Conservation (phyloP, 2,113 vertebrate species). For the Cyrtonyx montezumae region DNA sequence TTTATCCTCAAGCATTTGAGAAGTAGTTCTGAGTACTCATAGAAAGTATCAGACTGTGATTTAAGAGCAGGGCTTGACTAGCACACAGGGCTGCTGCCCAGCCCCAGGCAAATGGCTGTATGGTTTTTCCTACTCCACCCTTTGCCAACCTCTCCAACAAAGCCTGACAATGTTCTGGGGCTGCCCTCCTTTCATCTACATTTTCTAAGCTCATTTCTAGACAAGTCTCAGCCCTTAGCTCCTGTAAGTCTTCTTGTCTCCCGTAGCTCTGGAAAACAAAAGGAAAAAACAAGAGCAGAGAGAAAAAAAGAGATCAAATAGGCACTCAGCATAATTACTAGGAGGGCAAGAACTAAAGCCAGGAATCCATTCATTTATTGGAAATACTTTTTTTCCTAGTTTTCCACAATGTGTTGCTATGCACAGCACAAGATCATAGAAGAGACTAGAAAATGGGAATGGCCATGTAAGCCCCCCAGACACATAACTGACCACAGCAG, state of each 20-base stretch:
- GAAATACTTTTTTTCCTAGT: background rate
- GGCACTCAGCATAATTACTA: background rate
- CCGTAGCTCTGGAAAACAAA: background rate
- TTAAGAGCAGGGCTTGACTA: background rate
- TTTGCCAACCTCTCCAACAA: background rate
- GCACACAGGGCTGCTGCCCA: background rate
- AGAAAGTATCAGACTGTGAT: background rate
- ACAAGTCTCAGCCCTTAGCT: background rate
- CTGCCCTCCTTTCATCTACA: background rate
- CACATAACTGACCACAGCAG: background rate
- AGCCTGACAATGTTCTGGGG: background rate
- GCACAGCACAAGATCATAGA: background rate
- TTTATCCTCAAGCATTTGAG: background rate
- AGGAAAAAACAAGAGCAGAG: background rate
- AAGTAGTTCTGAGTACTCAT: background rate
- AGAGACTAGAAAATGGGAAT: background rate
- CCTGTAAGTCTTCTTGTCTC: background rate
- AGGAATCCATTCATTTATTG: background rate
- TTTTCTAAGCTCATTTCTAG: background rate
- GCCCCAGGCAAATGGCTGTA: background rate
- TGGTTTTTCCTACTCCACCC: background rate
- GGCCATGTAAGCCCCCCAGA: background rate
- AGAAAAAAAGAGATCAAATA: background rate
- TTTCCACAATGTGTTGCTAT: background rate
- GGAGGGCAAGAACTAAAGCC: background rate